Conservation (phyloP, 1,140 invertebrate genomes). For the Asobara japonica region DNA sequence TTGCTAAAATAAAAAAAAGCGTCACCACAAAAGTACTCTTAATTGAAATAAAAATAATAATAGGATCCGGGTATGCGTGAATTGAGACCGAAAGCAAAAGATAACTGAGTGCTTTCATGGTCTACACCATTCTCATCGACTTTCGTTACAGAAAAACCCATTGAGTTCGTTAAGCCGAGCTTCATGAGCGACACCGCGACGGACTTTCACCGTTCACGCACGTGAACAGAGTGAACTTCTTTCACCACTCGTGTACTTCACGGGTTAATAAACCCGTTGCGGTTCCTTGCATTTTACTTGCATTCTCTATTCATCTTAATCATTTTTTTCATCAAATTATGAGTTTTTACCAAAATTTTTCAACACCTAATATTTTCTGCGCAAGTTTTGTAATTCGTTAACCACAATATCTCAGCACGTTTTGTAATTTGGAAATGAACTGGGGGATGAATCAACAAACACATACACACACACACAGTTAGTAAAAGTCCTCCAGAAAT, state of each 20-base stretch:
- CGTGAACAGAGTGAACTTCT: slow-evolving; percentile 30
- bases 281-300: slow-evolving; percentile 8
- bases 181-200: slow-evolving; percentile 21
- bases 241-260: slow-evolving; percentile 19
- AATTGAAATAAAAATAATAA: no score
- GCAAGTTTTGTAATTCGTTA: no score
- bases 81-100: not conserved
- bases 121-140: not conserved
- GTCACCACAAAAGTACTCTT: no score
- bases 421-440: no score
- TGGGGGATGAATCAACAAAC: no score
- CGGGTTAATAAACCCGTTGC: slow-evolving; percentile 8
- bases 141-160: not conserved
- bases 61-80: no score
- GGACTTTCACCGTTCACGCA: slow-evolving; percentile 35
- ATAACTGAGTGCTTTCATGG: not conserved
- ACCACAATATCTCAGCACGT: no score
- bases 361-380: no score
- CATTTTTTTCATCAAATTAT: not conserved
- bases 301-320: not conserved
- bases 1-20: no score
- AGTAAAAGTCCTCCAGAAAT: no score
- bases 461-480: no score
- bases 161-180: not conserved
- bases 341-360: no score